Percentiles rank a stretch among this genome's conserved stretches.
phyloP scores from a whole-genome alignment of 2,888 invertebrate genomes.

The Stenoptilia bipunctidactyla region DNA sequence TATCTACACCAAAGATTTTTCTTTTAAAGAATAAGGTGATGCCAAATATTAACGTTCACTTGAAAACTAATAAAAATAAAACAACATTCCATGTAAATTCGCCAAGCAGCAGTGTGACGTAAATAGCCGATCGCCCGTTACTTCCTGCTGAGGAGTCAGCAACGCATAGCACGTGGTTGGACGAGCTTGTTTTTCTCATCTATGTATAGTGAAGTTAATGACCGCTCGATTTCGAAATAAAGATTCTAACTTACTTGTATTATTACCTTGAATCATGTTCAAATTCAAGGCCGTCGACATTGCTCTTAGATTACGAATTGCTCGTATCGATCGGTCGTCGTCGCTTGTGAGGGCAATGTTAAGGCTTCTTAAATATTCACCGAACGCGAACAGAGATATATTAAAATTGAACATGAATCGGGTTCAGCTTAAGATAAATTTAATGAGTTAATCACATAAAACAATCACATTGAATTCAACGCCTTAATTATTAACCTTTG shows the following conservation, averaged over 20 bases:
- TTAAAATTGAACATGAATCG: too few species aligned
- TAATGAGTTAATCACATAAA: too few species aligned
- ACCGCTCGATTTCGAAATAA: slow-evolving; percentile 26
- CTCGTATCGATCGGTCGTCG: slow-evolving; percentile 48
- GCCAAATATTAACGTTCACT: background rate
- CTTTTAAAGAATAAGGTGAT: too few species aligned
- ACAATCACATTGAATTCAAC: too few species aligned
- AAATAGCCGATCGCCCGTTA: slow-evolving; percentile 14
- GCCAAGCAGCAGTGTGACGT: slow-evolving; percentile 1
- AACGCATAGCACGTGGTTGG: background rate
- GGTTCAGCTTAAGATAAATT: too few species aligned
- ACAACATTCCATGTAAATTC: background rate
- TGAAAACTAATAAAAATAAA: background rate
- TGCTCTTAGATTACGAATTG: slow-evolving; percentile 50
- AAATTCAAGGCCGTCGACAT: slow-evolving; percentile 56
- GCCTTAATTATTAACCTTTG: too few species aligned
- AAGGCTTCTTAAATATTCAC: slow-evolving; percentile 30
- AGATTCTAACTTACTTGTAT: slow-evolving; percentile 23
- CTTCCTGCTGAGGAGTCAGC: slow-evolving; percentile 14
- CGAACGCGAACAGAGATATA: too few species aligned
- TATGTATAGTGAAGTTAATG: slow-evolving; percentile 33
- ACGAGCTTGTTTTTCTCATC: slow-evolving; percentile 16
- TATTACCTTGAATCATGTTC: slow-evolving; percentile 32
- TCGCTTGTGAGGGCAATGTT: slow-evolving; percentile 48
- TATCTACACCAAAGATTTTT: too few species aligned